Percentiles rank a stretch among this genome's conserved stretches.
Conservation (phyloP, 2,888 invertebrate genomes). For the Rotaria magnacalcarata region DNA sequence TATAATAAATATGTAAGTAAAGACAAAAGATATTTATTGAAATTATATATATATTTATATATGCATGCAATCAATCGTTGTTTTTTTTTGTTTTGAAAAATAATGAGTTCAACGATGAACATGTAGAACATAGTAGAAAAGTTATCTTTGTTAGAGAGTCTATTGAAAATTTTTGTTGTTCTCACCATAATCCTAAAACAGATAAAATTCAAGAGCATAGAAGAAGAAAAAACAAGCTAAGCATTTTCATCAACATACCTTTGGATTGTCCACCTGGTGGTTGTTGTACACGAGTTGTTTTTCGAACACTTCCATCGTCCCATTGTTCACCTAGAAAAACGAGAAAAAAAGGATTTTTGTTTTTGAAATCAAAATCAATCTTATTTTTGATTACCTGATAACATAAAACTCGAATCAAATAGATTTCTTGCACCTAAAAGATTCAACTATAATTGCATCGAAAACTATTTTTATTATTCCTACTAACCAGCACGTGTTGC, state of each 20-base stretch:
- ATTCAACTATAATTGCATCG: background rate
- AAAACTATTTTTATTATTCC: background rate
- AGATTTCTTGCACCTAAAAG: slow-evolving; percentile 60
- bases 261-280: slow-evolving; percentile 51
- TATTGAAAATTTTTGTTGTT: background rate
- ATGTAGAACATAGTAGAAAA: background rate
- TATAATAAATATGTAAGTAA: background rate
- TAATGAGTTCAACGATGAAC: background rate
- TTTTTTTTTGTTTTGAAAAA: background rate
- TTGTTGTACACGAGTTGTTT: slow-evolving; percentile 52
- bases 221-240: background rate
- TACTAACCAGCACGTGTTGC: slow-evolving; percentile 12
- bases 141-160: background rate
- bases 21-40: background rate
- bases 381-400: slow-evolving; percentile 69
- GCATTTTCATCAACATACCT: background rate
- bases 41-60: background rate
- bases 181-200: background rate
- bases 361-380: background rate
- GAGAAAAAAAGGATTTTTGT: no score
- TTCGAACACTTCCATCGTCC: slow-evolving; percentile 59
- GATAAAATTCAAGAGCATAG: background rate
- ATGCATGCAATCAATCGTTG: background rate
- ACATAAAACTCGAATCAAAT: slow-evolving; percentile 86
- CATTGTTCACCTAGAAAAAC: slow-evolving; percentile 63